Percentiles rank a stretch among this genome's conserved stretches.
Conservation (phyloP, 2,113 vertebrate genomes). For the Odobenus rosmarus region DNA sequence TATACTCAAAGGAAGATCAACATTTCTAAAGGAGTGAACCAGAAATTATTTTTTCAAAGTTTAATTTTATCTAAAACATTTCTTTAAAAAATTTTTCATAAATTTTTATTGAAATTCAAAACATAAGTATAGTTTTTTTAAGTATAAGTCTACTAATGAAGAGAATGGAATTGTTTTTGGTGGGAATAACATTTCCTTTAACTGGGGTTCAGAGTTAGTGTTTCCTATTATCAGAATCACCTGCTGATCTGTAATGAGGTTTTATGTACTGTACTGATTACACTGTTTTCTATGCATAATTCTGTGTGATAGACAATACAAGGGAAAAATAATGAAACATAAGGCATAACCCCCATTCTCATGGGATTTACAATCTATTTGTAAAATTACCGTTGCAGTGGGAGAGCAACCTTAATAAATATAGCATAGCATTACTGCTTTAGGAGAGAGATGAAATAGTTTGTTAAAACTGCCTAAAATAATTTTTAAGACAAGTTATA, state of each 20-base stretch:
- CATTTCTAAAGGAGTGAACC: neutral
- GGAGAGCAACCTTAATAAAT: neutral
- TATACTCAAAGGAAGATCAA: neutral
- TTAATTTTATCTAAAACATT: slow-evolving; percentile 33
- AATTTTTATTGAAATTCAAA: neutral
- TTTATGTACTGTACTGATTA: neutral
- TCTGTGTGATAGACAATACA: neutral
- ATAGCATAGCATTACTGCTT: neutral
- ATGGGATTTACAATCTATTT: neutral
- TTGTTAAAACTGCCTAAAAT: neutral
- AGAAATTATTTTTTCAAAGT: slow-evolving; percentile 64
- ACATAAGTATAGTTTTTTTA: neutral
- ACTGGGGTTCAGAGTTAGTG: neutral
- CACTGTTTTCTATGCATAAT: neutral
- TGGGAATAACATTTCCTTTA: neutral
- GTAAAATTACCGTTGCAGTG: neutral
- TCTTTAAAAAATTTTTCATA: neutral
- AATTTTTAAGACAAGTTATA: neutral
- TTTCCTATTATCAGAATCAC: neutral
- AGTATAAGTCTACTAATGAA: neutral
- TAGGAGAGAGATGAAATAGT: neutral
- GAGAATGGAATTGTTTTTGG: neutral
- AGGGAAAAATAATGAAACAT: neutral
- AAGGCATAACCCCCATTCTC: neutral
- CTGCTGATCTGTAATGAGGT: neutral